phyloP scores from a whole-genome alignment of 2,797 vertebrate genomes.

The Pseudochaenichthys georgianus region DNA sequence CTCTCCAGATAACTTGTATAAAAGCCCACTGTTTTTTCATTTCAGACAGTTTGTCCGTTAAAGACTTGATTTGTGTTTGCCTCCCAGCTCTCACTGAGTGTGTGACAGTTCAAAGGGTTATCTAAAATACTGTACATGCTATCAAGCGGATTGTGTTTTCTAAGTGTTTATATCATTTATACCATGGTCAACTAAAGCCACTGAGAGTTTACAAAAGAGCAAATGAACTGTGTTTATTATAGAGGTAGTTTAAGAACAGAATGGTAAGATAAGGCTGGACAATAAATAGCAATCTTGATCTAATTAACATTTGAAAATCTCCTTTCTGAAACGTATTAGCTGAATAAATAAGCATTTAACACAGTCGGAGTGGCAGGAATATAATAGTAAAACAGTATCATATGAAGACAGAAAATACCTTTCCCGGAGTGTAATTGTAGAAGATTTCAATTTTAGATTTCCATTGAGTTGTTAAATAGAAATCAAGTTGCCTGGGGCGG shows the following conservation, averaged over 20 bases:
- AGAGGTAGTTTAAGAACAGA: neutral
- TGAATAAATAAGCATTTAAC: constrained; percentile 11
- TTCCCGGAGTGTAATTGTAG: neutral
- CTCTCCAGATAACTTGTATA: constrained; percentile 60
- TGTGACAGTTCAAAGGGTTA: constrained; percentile 72
- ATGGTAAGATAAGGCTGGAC: neutral
- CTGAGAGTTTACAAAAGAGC: constrained; percentile 27
- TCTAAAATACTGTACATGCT: constrained; percentile 63
- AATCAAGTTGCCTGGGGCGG: constrained; percentile 44
- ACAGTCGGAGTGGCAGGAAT: neutral
- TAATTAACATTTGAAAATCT: constrained; percentile 6
- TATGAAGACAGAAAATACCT: constrained; percentile 28
- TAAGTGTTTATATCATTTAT: constrained; percentile 65
- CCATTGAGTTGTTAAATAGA: constrained; percentile 48
- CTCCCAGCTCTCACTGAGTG: constrained; percentile 64
- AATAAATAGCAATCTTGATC: constrained; percentile 3
- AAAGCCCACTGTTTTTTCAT: constrained; percentile 64
- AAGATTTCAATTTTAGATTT: constrained; percentile 49
- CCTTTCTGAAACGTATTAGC: constrained; percentile 8
- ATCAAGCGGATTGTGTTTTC: constrained; percentile 51
- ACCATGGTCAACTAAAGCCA: constrained; percentile 25
- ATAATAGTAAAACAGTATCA: constrained; percentile 8
- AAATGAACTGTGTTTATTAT: constrained; percentile 25
- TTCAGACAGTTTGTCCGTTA: constrained; percentile 71
- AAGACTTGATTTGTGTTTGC: constrained; percentile 68